phyloP scores from a whole-genome alignment of 2,888 invertebrate genomes.

The Gymnosoma rotundatum region DNA sequence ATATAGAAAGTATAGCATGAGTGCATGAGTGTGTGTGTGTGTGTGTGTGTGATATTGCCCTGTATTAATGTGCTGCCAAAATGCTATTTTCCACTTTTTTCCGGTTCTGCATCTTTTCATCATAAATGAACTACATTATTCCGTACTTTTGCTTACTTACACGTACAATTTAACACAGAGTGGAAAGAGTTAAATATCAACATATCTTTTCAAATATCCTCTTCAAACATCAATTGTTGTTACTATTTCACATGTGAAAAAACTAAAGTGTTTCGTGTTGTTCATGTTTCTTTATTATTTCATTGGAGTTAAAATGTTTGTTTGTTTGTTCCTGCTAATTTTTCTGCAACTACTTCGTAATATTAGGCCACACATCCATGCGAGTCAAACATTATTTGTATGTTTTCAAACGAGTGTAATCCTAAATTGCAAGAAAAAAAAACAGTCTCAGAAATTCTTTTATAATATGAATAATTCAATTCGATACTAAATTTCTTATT shows the following conservation, averaged over 20 bases:
- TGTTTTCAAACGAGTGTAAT: too few relatives aligned
- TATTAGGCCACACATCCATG: not conserved
- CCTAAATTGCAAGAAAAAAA: too few relatives aligned
- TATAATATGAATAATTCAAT: too few relatives aligned
- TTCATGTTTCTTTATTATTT: conserved; percentile 34
- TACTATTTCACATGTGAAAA: conserved; percentile 2
- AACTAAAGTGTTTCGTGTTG: conserved; percentile 15
- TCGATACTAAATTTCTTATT: too few relatives aligned
- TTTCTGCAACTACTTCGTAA: not conserved
- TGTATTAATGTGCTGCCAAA: not conserved
- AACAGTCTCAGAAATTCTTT: too few relatives aligned
- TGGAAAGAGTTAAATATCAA: not conserved
- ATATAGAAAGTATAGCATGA: not conserved
- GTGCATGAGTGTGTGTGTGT: too few relatives aligned
- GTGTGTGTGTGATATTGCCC: not conserved
- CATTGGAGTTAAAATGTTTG: conserved; percentile 41
- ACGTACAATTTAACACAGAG: not conserved
- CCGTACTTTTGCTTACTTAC: not conserved
- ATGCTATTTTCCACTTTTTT: conserved; percentile 19
- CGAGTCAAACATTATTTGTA: too few relatives aligned
- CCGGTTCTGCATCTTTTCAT: not conserved
- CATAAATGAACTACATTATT: not conserved
- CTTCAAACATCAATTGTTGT: not conserved
- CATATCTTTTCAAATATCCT: conserved; percentile 14
- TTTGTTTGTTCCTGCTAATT: conserved; percentile 19